Evolutionary conservation across 2,113 vertebrate species (phyloP), one percentile per base, ranked within the genome.

Genomic region (Daphoenositta chrysoptera): DNA sequence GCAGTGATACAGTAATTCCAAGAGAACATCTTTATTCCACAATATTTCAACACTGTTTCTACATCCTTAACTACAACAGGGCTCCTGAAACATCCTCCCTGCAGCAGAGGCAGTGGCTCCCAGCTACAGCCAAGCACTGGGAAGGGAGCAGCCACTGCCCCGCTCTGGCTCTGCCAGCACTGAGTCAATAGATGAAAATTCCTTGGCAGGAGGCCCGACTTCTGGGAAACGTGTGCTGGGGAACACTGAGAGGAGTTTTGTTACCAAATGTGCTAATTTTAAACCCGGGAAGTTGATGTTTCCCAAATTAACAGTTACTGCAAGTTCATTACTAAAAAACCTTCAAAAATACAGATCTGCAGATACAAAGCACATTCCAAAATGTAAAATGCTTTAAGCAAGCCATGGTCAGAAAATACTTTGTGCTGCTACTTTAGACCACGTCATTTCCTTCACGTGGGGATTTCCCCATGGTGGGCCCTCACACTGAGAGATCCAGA

Each of bases 361-460:
- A 51, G 14, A 6, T 0, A 22, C 4, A 47, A 28, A 53, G 20
- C 78, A 75, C 23, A 9, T 30, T 16, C 33, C 71, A 19, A 37
- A 48, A 15, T 0, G 13, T 3, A 53, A 47, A 33, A 10, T 1
- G 9, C 20, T 51, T 31, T 0, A 6, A 45, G 47, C 18, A 31
- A 8, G 31, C 9, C 21, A 1, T 1, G 16, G 11, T 2, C n/a
- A 56, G 26, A 8, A 68, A 48, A 27, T 33, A 14, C 33, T 6
- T 0, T 1, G 37, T 27, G 71, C 48, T 58, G 33, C 50, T 37
- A 0, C 4, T 30, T 50, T 0, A 60, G 40, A 24, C 42, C 56
- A 16, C 1, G 6, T 20, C 30, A 15, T 0, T 50, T 22, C 27
- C 6, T 27, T 66, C 18, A 2, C 0, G 0, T 0, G 4, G 66